These are phyloP conservation scores for Endomychus coccineus DNA, from an alignment of 2,888 invertebrate species.

Conservation along the genomic window DNA sequence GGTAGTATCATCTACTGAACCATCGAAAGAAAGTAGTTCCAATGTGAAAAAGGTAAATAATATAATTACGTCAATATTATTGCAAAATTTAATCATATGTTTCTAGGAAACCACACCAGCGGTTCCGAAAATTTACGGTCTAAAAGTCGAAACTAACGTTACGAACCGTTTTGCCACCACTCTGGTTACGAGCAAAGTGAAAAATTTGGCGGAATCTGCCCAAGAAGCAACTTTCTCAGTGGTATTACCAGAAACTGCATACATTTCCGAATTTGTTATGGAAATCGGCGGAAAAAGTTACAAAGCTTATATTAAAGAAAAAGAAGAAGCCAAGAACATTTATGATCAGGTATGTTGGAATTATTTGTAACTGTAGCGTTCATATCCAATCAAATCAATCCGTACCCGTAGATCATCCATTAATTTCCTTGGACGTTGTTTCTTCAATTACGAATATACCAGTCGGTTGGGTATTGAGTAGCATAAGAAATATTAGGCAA, in stretches of 20 bases:
- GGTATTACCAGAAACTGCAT: conserved; percentile 61
- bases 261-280: conserved; percentile 64
- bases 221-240: conserved; percentile 60
- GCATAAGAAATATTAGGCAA: too few relatives aligned
- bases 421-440: too few relatives aligned
- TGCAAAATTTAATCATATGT: too few relatives aligned
- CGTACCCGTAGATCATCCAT: too few relatives aligned
- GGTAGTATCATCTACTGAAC: conserved; percentile 7
- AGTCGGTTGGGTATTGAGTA: too few relatives aligned
- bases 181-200: conserved; percentile 54
- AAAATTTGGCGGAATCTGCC: conserved; percentile 52
- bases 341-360: conserved; percentile 32
- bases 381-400: too few relatives aligned
- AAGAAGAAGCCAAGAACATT: conserved; percentile 53
- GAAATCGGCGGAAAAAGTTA: conserved; percentile 56
- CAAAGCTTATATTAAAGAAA: conserved; percentile 58
- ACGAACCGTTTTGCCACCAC: conserved; percentile 60
- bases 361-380: not conserved
- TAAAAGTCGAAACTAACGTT: conserved; percentile 56
- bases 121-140: conserved; percentile 50
- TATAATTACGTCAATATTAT: too few relatives aligned
- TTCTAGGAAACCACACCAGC: too few relatives aligned
- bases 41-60: too few relatives aligned
- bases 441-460: too few relatives aligned
- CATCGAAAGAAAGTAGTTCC: conserved; percentile 6